Evolutionary conservation across 2,797 vertebrate genomes (phyloP).

Genomic region (Xiphophorus birchmanni): DNA sequence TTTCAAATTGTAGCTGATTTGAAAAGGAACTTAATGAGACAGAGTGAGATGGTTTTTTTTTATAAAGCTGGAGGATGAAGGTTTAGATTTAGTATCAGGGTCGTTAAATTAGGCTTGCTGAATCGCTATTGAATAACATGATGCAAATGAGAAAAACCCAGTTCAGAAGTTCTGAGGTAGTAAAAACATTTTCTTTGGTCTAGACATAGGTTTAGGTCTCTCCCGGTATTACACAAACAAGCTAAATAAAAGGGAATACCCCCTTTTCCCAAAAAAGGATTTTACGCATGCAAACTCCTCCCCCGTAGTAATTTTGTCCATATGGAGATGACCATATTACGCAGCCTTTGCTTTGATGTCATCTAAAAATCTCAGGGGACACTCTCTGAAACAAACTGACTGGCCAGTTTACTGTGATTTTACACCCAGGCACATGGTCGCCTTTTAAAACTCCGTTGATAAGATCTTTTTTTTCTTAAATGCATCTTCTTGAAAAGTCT

Average conservation of each 20-base stretch:
- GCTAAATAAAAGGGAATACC: neutral
- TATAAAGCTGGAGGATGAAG: neutral
- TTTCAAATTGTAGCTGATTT: neutral
- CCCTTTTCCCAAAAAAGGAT: neutral
- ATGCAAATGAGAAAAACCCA: neutral
- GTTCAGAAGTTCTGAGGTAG: neutral
- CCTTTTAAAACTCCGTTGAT: neutral
- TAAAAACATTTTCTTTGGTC: neutral
- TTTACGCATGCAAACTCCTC: neutral
- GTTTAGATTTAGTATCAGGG: neutral
- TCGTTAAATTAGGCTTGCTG: neutral
- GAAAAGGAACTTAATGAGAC: neutral
- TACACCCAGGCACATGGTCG: constrained; percentile 7
- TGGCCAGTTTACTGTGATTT: constrained; percentile 18
- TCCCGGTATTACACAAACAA: neutral
- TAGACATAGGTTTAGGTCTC: neutral
- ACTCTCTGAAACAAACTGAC: constrained; percentile 22
- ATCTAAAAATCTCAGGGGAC: constrained; percentile 22
- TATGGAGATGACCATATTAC: neutral
- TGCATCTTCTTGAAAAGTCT: neutral
- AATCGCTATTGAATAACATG: neutral
- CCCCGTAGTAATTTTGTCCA: neutral
- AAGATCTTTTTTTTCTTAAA: neutral
- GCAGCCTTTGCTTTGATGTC: neutral
- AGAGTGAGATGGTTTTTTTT: neutral